Evolutionary conservation across 2,113 vertebrate genomes (phyloP), one percentile per base, ranked within the genome.

Genomic region (Harpagus bidentatus): DNA sequence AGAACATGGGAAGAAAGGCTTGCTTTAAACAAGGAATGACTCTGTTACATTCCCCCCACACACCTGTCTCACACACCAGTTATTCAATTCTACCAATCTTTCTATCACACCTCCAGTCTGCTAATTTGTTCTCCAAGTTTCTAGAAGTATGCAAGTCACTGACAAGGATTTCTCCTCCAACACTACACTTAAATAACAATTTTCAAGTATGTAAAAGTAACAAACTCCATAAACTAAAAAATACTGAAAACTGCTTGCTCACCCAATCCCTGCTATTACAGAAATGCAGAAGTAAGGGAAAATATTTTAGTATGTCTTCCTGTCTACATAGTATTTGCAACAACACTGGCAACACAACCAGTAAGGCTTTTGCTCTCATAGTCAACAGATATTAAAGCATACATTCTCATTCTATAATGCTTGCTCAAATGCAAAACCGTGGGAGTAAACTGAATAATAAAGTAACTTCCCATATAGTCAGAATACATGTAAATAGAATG

Each of bases 1-100:
- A 66, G 17, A 76, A 47, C 20, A 65, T 1, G 3, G 21, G 47
- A 11, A 11, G 32, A 81, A 66, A 36, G 20, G 50, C 29, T 72
- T 80, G 61, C 56, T 71, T 55, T 55, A 84, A 71, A 66, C 4
- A 66, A 43, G 45, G 18, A 71, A 56, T 40, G 5, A 29, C 15
- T 28, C 38, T 40, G 22, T 29, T 42, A 48, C 0, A 0, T 45
- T 62, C 7, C 26, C 10, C 31, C 7, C 10, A 6, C 20, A 7
- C 50, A 28, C 31, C 8, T 17, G 6, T 21, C 28, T 59, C 36
- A 31, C 42, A 58, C 25, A 62, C 7, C 28, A 36, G 22, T 86
- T 69, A 72, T 31, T 63, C 31, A 52, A 7, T 72, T 58, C 36
- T 47, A 59, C 16, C 23, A 5, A 12, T 55, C 38, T 56, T 36